Percentiles rank a stretch among this genome's conserved stretches.
These are phyloP conservation scores for Tragopan temminckii DNA, from an alignment of 2,797 vertebrate species.

Conservation along the genomic window DNA sequence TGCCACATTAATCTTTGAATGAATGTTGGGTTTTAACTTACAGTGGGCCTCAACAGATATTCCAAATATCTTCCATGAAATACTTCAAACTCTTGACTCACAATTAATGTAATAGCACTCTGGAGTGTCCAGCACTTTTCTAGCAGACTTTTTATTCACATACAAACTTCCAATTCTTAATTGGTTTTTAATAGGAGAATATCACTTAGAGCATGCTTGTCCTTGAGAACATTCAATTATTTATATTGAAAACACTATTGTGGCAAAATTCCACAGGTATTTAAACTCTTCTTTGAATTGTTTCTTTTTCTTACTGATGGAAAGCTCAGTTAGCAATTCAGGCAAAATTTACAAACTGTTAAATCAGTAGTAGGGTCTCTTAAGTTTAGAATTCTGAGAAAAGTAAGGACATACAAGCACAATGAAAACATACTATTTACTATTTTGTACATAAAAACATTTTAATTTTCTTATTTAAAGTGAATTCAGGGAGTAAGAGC, in stretches of 20 bases:
- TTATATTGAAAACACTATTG: background rate
- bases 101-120: background rate
- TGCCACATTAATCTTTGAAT: background rate
- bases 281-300: background rate
- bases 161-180: background rate
- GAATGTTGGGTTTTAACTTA: background rate
- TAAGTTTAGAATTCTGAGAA: constrained; percentile 6
- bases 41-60: background rate
- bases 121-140: background rate
- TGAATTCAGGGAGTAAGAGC: constrained; percentile 8
- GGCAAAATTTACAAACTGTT: background rate
- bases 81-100: background rate
- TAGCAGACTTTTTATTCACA: background rate
- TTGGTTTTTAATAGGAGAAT: background rate
- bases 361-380: background rate
- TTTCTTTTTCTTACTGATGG: background rate
- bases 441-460: constrained; percentile 31
- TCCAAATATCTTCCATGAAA: background rate
- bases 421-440: constrained; percentile 14
- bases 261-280: background rate
- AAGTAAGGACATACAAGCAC: background rate
- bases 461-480: constrained; percentile 38
- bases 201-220: background rate
- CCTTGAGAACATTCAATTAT: background rate
- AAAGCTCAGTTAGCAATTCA: background rate